Percentiles rank a stretch among this genome's conserved stretches.
phyloP scores from a whole-genome alignment of 2,888 invertebrate species.

The Callyntrura guangdongensis region DNA sequence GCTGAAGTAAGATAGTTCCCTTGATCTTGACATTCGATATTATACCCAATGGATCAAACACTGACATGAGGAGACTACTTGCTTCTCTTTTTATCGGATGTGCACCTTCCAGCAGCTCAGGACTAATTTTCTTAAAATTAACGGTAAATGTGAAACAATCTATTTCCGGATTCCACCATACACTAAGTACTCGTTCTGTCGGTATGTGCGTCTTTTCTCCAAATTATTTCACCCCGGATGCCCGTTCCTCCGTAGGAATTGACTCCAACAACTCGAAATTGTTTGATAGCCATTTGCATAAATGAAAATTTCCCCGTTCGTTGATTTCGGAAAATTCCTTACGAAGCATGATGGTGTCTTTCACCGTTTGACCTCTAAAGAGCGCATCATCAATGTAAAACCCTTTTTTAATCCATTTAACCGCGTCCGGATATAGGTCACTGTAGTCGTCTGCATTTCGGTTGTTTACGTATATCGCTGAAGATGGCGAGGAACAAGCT shows the following conservation, averaged over 20 bases:
- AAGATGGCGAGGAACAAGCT: constrained; percentile 69
- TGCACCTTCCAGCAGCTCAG: not conserved
- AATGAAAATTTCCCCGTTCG: constrained; percentile 16
- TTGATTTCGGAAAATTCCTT: no score
- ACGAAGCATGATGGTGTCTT: constrained; percentile 29
- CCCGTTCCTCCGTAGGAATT: constrained; percentile 23
- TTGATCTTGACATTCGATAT: constrained; percentile 58
- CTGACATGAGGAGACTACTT: not conserved
- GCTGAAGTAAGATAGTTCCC: constrained; percentile 64
- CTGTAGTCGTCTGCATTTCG: constrained; percentile 46
- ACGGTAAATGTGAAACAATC: constrained; percentile 53
- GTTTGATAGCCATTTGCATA: constrained; percentile 56
- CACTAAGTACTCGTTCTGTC: constrained; percentile 41
- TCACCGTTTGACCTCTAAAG: not conserved
- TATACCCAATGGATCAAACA: constrained; percentile 65
- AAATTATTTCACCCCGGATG: not conserved
- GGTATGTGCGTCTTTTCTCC: not conserved
- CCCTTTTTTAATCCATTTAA: constrained; percentile 1
- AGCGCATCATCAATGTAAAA: constrained; percentile 64
- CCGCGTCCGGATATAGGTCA: constrained; percentile 51
- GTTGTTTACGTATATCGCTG: constrained; percentile 62
- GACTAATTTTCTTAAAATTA: constrained; percentile 16
- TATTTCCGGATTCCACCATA: not conserved
- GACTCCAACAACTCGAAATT: not conserved
- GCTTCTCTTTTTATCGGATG: constrained; percentile 55